A percentile compares a stretch with the other conserved stretches of the same genome.
Conservation (phyloP, 2,888 invertebrate genomes). For the Clunio marinus region DNA sequence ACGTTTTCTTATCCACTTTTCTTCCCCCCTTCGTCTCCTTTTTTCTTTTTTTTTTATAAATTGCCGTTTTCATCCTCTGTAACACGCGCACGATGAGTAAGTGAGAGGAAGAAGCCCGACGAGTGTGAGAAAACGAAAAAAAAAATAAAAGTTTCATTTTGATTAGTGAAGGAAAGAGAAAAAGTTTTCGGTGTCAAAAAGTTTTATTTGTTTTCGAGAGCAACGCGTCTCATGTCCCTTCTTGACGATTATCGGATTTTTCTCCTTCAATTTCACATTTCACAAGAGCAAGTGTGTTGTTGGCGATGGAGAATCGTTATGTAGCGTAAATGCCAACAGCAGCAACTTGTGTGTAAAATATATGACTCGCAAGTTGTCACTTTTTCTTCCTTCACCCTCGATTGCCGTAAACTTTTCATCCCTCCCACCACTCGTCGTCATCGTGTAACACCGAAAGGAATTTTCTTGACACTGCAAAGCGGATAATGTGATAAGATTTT, state of each 20-base stretch:
- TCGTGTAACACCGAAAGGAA: too few relatives aligned
- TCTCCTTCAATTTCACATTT: not conserved
- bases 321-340: not conserved
- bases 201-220: conserved; percentile 23
- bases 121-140: not conserved
- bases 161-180: conserved; percentile 5
- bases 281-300: conserved; percentile 11
- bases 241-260: conserved; percentile 17
- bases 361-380: not conserved
- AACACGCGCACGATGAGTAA: not conserved
- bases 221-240: conserved; percentile 6
- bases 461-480: not conserved
- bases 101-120: not conserved
- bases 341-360: not conserved
- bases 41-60: not conserved
- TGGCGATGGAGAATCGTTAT: not conserved
- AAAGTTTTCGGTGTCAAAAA: conserved; percentile 9
- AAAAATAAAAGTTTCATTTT: conserved; percentile 17
- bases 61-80: conserved; percentile 20
- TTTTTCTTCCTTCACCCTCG: not conserved
- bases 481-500: conserved; percentile 22
- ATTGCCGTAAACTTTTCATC: not conserved
- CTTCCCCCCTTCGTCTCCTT: too few relatives aligned
- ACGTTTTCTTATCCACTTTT: conserved; percentile 19
- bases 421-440: not conserved